Evolutionary conservation across 1,140 invertebrate species (phyloP).

Genomic region (Drosophila ogumai): DNA sequence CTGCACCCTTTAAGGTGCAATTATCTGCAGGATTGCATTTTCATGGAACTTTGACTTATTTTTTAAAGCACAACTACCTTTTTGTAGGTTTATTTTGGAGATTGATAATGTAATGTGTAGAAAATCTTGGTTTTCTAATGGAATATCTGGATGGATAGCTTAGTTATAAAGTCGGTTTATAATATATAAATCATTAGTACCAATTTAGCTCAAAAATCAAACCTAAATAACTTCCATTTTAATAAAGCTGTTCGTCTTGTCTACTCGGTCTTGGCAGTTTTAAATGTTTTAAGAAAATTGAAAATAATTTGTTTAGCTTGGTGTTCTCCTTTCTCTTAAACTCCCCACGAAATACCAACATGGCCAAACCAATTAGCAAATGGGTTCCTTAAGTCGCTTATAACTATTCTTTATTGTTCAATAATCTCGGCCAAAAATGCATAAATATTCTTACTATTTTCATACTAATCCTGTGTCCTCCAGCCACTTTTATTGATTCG

Average conservation of each 20-base stretch:
- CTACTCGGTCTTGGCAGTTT: too few relatives aligned
- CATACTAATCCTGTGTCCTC: constrained; percentile 12
- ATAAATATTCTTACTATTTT: constrained; percentile 1
- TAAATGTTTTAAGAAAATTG: too few relatives aligned
- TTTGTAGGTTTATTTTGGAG: background rate
- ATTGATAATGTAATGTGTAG: background rate
- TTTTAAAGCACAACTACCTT: background rate
- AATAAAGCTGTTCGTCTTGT: too few relatives aligned
- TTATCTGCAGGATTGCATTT: constrained; percentile 5
- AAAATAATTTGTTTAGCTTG: too few relatives aligned
- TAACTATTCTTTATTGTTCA: background rate
- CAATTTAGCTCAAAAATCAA: too few relatives aligned
- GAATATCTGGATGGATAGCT: background rate
- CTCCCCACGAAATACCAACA: too few relatives aligned
- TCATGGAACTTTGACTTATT: background rate
- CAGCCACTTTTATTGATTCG: constrained; percentile 44
- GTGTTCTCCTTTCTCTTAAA: too few relatives aligned
- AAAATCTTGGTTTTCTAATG: background rate
- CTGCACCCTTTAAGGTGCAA: background rate
- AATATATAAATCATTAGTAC: too few relatives aligned
- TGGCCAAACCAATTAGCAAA: background rate
- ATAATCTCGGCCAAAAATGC: background rate
- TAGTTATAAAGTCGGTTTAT: background rate
- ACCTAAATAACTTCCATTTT: too few relatives aligned
- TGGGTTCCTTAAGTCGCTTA: background rate